Evolutionary conservation across 2,113 vertebrate species (phyloP), one percentile per base, ranked within the genome.

Genomic region (Callipepla squamata): DNA sequence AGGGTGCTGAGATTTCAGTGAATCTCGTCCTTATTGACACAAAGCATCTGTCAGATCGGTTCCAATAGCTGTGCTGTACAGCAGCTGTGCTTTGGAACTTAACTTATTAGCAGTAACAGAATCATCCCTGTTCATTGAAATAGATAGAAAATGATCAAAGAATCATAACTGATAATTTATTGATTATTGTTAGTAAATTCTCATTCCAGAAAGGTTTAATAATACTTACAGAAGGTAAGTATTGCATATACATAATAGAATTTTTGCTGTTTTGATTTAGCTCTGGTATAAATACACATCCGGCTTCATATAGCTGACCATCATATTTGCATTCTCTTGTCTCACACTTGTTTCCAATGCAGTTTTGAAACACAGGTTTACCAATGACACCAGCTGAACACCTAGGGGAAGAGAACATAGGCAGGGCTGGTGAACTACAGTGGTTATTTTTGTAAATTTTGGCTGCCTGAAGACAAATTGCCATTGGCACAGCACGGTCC

Each of bases 161-260:
- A 63, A 63, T 18, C 19, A 47, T 40, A 47, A 36, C 51, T 51
- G 34, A 63, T 47, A 40, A 55, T 57, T 32, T 42, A 73, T 26
- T 36, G 28, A 36, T 34, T 55, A 67, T 72, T 66, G 25, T 51
- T 82, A 20, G 26, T 45, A 30, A 70, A 25, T 17, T 34, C 11
- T 57, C n/a, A 32, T 20, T 42, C 36, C 47, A 67, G 48, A 88
- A 88, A 67, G 7, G n/a, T 34, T 26, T 14, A 73, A 30, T 23
- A 28, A 34, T 85, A 97, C 97, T 98, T 96, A 98, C 97, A 73
- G 96, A 97, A 20, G 81, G 5, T 5, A 97, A 22, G 45, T 67
- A 89, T 95, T 96, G 97, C 82, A 94, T 89, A 73, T 95, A 96
- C 97, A 98, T 98, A 76, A 98, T 95, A 59, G 97, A 98, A 62